A percentile compares a stretch with the other conserved stretches of the same genome.
These are phyloP conservation scores for Mesembrinibis cayennensis DNA, from an alignment of 2,113 vertebrate species.

Conservation along the genomic window DNA sequence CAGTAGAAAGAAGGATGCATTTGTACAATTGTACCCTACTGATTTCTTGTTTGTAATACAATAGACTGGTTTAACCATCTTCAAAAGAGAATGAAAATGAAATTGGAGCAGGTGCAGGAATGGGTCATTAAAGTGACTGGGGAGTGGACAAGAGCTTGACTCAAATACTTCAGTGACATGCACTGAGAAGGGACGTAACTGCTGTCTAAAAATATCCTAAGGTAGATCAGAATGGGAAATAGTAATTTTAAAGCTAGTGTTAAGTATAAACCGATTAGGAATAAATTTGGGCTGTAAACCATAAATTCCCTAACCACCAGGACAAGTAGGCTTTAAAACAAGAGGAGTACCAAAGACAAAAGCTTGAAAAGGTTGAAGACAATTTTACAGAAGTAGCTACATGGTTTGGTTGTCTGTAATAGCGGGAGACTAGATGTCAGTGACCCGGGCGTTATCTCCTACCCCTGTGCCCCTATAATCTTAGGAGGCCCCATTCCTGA, in stretches of 20 bases:
- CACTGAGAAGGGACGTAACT: not conserved
- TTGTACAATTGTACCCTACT: not conserved
- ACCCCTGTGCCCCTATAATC: not conserved
- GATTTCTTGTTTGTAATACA: not conserved
- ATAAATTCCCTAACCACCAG: not conserved
- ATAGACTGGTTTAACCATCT: not conserved
- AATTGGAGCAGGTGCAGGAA: not conserved
- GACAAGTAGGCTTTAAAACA: not conserved
- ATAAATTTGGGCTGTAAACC: not conserved
- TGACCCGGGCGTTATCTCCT: not conserved
- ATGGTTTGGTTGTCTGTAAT: not conserved
- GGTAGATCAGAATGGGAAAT: not conserved
- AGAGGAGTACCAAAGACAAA: not conserved
- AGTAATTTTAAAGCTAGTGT: not conserved
- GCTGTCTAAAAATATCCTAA: not conserved
- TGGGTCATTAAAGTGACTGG: not conserved
- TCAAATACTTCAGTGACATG: not conserved
- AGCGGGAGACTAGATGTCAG: not conserved
- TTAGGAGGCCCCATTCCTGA: not conserved
- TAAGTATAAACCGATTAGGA: not conserved
- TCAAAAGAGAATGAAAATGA: not conserved
- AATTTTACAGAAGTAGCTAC: not conserved
- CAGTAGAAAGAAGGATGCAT: not conserved
- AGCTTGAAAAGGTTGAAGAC: not conserved
- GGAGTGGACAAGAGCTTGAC: not conserved